Conservation (phyloP, 2,888 invertebrate species). For the Malthinus flaveolus region DNA sequence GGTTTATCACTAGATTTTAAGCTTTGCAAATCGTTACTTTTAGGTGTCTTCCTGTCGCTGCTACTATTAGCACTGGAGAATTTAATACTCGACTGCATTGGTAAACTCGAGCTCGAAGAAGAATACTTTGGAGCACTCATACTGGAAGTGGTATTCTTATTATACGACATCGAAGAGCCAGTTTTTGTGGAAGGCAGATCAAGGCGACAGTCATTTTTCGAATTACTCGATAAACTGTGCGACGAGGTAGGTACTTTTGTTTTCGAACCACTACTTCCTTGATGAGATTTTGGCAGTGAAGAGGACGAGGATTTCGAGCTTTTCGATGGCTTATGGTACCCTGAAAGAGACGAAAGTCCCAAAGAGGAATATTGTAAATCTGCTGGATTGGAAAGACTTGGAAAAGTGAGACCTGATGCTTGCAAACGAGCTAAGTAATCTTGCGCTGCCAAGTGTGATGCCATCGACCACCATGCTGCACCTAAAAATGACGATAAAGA, state of each 20-base stretch:
- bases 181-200: constrained; percentile 35
- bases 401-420: constrained; percentile 75
- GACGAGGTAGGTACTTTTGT: constrained; percentile 11
- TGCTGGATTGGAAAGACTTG: constrained; percentile 62
- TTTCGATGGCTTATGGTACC: constrained; percentile 41
- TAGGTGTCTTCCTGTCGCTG: constrained; percentile 39
- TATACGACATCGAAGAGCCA: constrained; percentile 40
- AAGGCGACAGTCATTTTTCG: constrained; percentile 35
- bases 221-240: constrained; percentile 16
- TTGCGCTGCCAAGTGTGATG: constrained; percentile 84
- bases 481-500: constrained; percentile 56
- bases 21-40: constrained; percentile 40
- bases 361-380: constrained; percentile 65
- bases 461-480: constrained; percentile 91
- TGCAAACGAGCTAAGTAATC: constrained; percentile 84
- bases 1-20: constrained; percentile 40
- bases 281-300: constrained; percentile 39
- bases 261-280: constrained; percentile 15
- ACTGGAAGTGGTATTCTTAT: constrained; percentile 34
- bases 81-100: constrained; percentile 48
- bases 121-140: constrained; percentile 39
- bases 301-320: constrained; percentile 38
- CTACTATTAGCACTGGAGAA: constrained; percentile 37
- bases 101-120: constrained; percentile 38
- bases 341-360: constrained; percentile 57